Evolutionary conservation across 2,888 invertebrate species (phyloP), one percentile per base, ranked within the genome.

Genomic region (Drosophila multiciliata): DNA sequence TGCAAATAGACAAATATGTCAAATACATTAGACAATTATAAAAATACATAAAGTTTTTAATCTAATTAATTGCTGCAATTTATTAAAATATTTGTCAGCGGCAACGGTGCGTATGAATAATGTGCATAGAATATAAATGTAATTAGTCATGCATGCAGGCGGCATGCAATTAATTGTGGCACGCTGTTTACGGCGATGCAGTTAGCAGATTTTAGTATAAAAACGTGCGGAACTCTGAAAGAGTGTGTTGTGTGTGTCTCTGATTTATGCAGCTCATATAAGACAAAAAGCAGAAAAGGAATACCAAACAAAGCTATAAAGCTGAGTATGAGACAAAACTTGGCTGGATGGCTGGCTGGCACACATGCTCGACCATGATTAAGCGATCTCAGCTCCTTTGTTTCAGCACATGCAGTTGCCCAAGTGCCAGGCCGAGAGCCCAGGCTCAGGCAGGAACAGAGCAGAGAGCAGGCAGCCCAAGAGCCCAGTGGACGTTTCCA

Each of bases 361-460:
- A 84, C 82, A 87, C 75, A 83, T 80, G 82, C 78, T 77, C 72
- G 59, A 78, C 82, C 87, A 90, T 91, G 92, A 91, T 91, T 88
- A 91, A 91, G 89, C 91, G 87, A 88, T 91, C 90, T 90, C 83
- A 74, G 84, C 85, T 85, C 90, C 86, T 83, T 90, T 91, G 90
- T 91, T 89, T 82, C 73, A 74, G 81, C 72, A 55, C 67, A 61
- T 52, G 74, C 73, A 74, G 63, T 60, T 59, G 48, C 53, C 57
- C 48, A 53, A 57, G 55, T 40, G 58, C 45, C 45, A 15, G 12
- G 17, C 45, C 17, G 42, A 48, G 36, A 15, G 4, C 49, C 26
- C 26, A 49, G 32, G 33, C n/a, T 20, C 36, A 32, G 38, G 35
- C 26, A 11, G 20, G 7, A 15, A 15, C 9, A 11, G 23, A 55